Percentiles rank a stretch among this genome's conserved stretches.
Conservation (phyloP, 2,888 invertebrate genomes). For the Philonicus albiceps region DNA sequence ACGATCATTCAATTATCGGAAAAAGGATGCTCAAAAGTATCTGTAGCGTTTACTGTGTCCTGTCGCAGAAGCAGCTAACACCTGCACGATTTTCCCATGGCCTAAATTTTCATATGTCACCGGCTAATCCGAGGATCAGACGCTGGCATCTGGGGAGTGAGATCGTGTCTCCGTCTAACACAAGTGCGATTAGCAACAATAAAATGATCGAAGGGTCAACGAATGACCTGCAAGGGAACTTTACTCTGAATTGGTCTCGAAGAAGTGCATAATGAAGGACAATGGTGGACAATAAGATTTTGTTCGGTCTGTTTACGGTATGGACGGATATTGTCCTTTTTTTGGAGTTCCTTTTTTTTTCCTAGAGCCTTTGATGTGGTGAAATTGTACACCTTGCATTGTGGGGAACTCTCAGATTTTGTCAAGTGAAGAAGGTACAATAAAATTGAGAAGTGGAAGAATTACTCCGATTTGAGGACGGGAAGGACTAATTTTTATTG, state of each 20-base stretch:
- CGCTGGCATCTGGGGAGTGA: conserved; percentile 3
- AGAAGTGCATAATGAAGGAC: conserved; percentile 35
- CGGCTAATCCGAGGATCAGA: conserved; percentile 27
- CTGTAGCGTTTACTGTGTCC: background rate
- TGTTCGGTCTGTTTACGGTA: conserved; percentile 43
- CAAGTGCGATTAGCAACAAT: conserved; percentile 5
- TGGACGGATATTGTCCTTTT: conserved; percentile 21
- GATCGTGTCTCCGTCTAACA: conserved; percentile 14
- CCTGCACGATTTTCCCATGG: conserved; percentile 48
- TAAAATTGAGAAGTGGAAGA: background rate
- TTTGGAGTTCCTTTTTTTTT: background rate
- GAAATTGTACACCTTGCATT: conserved; percentile 45
- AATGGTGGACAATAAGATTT: conserved; percentile 47
- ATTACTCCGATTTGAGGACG: background rate
- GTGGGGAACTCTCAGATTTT: conserved; percentile 26
- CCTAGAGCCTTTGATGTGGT: background rate
- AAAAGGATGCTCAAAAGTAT: conserved; percentile 34
- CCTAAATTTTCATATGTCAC: conserved; percentile 43
- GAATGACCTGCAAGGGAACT: conserved; percentile 7
- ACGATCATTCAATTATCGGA: conserved; percentile 41
- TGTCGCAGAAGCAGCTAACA: conserved; percentile 18
- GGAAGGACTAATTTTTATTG: background rate
- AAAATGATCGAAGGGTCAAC: conserved; percentile 42
- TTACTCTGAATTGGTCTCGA: conserved; percentile 26
- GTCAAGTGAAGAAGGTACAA: conserved; percentile 34